phyloP scores from a whole-genome alignment of 2,888 invertebrate species.

The Yponomeuta sedellus region DNA sequence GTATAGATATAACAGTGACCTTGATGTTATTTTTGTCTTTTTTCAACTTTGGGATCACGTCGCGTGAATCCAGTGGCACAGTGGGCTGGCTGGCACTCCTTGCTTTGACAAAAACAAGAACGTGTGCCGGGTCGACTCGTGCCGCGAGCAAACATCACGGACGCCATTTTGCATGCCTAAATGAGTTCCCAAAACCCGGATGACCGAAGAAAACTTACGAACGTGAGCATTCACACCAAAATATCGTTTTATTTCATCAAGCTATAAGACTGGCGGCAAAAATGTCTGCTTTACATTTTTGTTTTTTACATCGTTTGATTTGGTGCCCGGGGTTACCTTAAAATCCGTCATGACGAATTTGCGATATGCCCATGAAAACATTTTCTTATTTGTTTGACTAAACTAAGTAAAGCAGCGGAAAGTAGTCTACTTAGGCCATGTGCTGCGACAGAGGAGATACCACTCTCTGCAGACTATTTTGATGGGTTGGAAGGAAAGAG shows the following conservation, averaged over 20 bases:
- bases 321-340: no score
- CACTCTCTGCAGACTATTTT: no score
- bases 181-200: not conserved
- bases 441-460: no score
- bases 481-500: no score
- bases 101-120: constrained; percentile 32
- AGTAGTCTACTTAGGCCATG: no score
- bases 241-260: not conserved
- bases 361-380: no score
- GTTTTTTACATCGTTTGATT: not conserved
- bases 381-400: no score
- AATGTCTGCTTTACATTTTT: not conserved
- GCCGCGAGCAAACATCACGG: constrained; percentile 45
- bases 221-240: constrained; percentile 8
- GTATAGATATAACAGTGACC: not conserved
- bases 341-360: no score
- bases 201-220: not conserved
- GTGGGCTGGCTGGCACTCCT: not conserved
- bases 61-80: not conserved
- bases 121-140: constrained; percentile 49
- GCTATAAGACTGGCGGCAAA: not conserved
- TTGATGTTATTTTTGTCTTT: not conserved
- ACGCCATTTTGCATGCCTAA: constrained; percentile 8
- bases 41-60: not conserved
- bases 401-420: no score